A percentile compares a stretch with the other conserved stretches of the same genome.
Evolutionary conservation across 2,797 vertebrate genomes (phyloP).

Genomic region (Leptatherina wallacei): DNA sequence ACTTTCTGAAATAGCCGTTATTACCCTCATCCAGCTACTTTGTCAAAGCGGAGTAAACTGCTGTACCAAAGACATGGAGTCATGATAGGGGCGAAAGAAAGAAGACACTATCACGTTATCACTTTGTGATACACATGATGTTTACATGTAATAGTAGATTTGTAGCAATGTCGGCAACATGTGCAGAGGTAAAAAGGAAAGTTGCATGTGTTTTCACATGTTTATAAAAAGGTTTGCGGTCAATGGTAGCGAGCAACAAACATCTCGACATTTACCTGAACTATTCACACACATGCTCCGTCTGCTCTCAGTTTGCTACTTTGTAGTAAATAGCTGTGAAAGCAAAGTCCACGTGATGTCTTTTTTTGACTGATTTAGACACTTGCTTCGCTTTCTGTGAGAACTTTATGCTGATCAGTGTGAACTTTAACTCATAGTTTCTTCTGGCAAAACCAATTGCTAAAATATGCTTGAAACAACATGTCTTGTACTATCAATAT

Average conservation of each 20-base stretch:
- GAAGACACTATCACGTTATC: background rate
- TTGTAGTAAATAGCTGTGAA: background rate
- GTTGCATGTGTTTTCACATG: background rate
- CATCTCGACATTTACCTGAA: background rate
- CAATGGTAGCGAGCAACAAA: background rate
- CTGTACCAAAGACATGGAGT: background rate
- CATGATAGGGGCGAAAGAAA: background rate
- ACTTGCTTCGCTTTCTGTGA: too few species aligned
- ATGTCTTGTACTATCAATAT: too few species aligned
- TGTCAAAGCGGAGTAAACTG: background rate
- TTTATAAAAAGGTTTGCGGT: background rate
- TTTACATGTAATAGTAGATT: background rate
- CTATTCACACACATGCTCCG: background rate
- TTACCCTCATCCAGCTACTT: constrained; percentile 41
- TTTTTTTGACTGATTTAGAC: background rate
- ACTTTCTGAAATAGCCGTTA: constrained; percentile 2
- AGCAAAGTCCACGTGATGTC: background rate
- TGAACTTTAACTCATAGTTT: too few species aligned
- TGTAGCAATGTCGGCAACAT: background rate
- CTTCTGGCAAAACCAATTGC: too few species aligned
- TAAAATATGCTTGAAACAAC: too few species aligned
- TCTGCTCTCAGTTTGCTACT: background rate
- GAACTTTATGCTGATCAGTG: too few species aligned
- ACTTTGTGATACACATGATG: too few species aligned
- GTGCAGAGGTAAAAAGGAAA: background rate